Conservation (phyloP, 2,888 invertebrate species). For the Flabesymbios commensalis region DNA sequence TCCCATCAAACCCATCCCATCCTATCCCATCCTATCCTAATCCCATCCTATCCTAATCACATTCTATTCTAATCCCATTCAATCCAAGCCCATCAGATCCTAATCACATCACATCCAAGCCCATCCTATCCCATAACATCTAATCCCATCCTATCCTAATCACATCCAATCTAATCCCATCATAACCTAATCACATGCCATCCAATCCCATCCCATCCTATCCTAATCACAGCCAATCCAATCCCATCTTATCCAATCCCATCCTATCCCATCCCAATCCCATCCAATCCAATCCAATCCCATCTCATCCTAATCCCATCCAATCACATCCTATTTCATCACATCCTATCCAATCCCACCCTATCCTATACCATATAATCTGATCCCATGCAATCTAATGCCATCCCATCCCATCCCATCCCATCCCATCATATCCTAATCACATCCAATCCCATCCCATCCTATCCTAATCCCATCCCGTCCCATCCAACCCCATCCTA, state of each 20-base stretch:
- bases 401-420: conserved; percentile 10
- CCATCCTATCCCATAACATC: conserved; percentile 13
- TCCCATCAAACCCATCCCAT: conserved; percentile 5
- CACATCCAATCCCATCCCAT: not conserved
- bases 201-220: conserved; percentile 4
- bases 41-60: conserved; percentile 8
- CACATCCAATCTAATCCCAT: conserved; percentile 7
- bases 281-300: conserved; percentile 5
- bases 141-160: conserved; percentile 10
- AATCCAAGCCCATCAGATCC: conserved; percentile 9
- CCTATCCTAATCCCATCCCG: too few species aligned
- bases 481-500: too few species aligned
- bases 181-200: conserved; percentile 1
- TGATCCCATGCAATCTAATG: conserved; percentile 8
- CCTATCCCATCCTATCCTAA: conserved; percentile 6
- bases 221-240: conserved; percentile 1
- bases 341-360: conserved; percentile 7
- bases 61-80: conserved; percentile 14
- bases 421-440: conserved; percentile 5
- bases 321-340: conserved; percentile 4
- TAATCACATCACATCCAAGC: conserved; percentile 14
- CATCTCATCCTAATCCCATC: conserved; percentile 6
- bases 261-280: conserved; percentile 2
- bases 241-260: not conserved
- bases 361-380: not conserved